These are phyloP conservation scores for Sminthopsis crassicaudata DNA, from an alignment of 2,113 vertebrate species.

Conservation along the genomic window DNA sequence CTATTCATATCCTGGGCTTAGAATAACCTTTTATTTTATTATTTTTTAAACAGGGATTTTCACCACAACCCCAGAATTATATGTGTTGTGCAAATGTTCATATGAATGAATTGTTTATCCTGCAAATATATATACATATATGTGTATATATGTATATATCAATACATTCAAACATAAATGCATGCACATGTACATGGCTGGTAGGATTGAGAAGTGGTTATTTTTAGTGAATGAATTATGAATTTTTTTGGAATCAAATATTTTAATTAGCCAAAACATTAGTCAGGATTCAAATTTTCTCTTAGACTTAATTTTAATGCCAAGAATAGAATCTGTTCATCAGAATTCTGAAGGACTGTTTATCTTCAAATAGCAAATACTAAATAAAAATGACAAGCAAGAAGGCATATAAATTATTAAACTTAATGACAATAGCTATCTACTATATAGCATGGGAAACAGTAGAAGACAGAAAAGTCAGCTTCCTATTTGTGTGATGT, in stretches of 20 bases:
- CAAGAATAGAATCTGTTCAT: slow-evolving; percentile 58
- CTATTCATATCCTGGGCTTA: slow-evolving; percentile 12
- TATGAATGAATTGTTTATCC: slow-evolving; percentile 57
- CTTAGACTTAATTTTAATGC: slow-evolving; percentile 57
- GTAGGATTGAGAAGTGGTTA: slow-evolving; percentile 52
- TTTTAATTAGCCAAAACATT: slow-evolving; percentile 67
- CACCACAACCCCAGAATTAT: slow-evolving; percentile 5
- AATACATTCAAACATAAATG: not conserved
- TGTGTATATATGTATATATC: too few species aligned
- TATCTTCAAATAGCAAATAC: slow-evolving; percentile 58
- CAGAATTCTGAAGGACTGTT: slow-evolving; percentile 50
- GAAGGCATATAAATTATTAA: not conserved
- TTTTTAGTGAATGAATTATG: slow-evolving; percentile 59
- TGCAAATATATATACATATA: slow-evolving; percentile 59
- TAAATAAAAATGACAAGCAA: not conserved
- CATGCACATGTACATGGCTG: not conserved
- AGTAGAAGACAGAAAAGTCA: not conserved
- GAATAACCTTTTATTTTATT: slow-evolving; percentile 43
- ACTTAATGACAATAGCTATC: not conserved
- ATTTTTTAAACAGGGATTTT: not conserved
- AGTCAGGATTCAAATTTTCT: slow-evolving; percentile 57
- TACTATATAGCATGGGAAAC: not conserved
- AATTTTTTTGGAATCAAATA: slow-evolving; percentile 70
- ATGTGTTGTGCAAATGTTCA: slow-evolving; percentile 51
- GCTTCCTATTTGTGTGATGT: not conserved